Base-by-base conservation (phyloP, 1,140 invertebrate genomes). In the Listronotus bonariensis region DNA sequence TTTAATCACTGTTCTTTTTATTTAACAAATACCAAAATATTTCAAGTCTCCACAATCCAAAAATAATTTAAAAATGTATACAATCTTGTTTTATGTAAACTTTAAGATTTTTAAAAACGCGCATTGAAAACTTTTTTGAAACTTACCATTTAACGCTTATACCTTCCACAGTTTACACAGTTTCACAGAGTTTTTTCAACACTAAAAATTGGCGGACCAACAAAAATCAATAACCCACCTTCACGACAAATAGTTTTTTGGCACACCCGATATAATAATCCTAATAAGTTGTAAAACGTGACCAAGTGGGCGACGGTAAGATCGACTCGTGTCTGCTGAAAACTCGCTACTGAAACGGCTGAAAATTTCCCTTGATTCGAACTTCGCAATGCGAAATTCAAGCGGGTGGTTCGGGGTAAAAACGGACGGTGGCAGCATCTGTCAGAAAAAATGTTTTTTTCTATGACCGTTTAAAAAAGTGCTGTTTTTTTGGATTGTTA, bases 351-450 rank as follows among this genome's bases (percentile, higher is more conserved):
- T 64, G 62, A 64, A 54, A 55, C 60, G 34, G 60, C 51, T 49
- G 51, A 64, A 64, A 45, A 14, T 64, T 64, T 57, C 40, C 45
- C 43, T 34, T 53, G 38, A 57, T 64, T 51, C 42, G 62, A 41
- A 64, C 42, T 64, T 64, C 62, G 62, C 62, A 64, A 14, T 64
- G 62, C 62, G 62, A 64, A 64, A 64, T 56, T 64, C 20, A 53
- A 53, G 46, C 43, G 7, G 1, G 6, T 15, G 17, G 26, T 60
- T 38, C 36, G 14, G 36, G 40, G 11, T 32, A n/a, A 34, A 36
- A 40, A 38, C 59, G 9, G 5, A 26, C 15, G 59, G 32, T 34
- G 59, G 59, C 59, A 53, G 59, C 59, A 53, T 36, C 36, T 45
- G 40, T 34, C 48, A 26, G 38, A 52, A 14, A 12, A 31, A 8